Conservation (phyloP, 2,888 invertebrate genomes). For the Caradrina kadenii region DNA sequence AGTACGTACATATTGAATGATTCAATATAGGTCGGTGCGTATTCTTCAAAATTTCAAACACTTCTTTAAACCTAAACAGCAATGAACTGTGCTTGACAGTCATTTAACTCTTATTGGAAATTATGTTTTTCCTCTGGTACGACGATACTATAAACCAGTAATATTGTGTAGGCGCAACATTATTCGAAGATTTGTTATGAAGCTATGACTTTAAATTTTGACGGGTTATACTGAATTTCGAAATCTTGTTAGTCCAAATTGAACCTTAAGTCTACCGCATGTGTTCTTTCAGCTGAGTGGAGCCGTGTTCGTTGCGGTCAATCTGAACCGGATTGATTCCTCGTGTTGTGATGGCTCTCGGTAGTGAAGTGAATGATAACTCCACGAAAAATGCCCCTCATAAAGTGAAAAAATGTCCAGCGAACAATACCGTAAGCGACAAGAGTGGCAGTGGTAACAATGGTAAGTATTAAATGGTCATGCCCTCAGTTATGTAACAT, state of each 20-base stretch:
- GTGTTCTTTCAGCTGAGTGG: constrained; percentile 89
- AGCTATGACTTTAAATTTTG: constrained; percentile 58
- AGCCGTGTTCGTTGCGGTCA: constrained; percentile 88
- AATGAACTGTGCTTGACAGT: constrained; percentile 13
- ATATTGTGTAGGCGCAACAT: constrained; percentile 45
- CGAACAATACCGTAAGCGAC: constrained; percentile 83
- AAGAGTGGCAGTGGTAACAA: constrained; percentile 85
- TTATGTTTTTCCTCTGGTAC: constrained; percentile 37
- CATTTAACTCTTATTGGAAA: background rate
- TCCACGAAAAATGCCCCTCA: constrained; percentile 85
- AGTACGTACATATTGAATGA: background rate
- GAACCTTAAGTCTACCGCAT: constrained; percentile 88
- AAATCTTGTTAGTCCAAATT: constrained; percentile 82
- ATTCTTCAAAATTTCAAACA: background rate
- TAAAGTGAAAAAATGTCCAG: constrained; percentile 89
- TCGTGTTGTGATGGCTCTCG: constrained; percentile 91
- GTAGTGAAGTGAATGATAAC: constrained; percentile 91
- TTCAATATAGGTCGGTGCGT: constrained; percentile 31
- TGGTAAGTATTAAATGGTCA: constrained; percentile 85
- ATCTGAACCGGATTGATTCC: constrained; percentile 87
- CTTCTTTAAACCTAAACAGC: constrained; percentile 6
- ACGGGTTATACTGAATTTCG: constrained; percentile 61
- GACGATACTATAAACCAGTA: constrained; percentile 58
- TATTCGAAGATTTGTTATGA: constrained; percentile 31
- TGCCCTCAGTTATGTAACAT: constrained; percentile 89